These are phyloP conservation scores for Tipula helvola DNA, from an alignment of 2,888 invertebrate genomes.

Conservation along the genomic window DNA sequence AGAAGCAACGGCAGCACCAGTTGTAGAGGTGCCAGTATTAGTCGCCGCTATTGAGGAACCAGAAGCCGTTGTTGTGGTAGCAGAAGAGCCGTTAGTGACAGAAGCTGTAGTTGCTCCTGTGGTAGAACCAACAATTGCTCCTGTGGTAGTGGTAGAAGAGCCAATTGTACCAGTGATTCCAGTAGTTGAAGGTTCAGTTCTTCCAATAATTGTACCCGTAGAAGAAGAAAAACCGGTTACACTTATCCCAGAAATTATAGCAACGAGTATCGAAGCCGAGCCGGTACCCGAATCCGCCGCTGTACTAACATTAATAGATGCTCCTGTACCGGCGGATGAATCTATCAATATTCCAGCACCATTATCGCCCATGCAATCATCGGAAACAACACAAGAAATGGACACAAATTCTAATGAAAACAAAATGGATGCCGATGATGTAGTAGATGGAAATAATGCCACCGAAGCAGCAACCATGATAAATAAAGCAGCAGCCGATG, in stretches of 20 bases:
- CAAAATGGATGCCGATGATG: not conserved
- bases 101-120: not conserved
- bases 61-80: not conserved
- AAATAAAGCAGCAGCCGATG: constrained; percentile 22
- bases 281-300: not conserved
- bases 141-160: not conserved
- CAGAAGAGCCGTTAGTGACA: not conserved
- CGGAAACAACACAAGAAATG: constrained; percentile 11
- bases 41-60: not conserved
- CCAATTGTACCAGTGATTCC: not conserved
- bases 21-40: not conserved
- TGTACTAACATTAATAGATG: not conserved
- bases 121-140: not conserved
- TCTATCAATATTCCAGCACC: not conserved
- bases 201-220: not conserved
- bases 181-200: not conserved
- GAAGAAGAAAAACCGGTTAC: not conserved
- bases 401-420: constrained; percentile 20
- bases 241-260: not conserved
- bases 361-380: constrained; percentile 14
- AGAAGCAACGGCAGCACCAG: not conserved
- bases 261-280: not conserved
- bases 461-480: constrained; percentile 18
- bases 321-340: not conserved
- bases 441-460: constrained; percentile 16